Evolutionary conservation across 1,140 invertebrate genomes (phyloP).

Genomic region (Meteorus sp.): DNA sequence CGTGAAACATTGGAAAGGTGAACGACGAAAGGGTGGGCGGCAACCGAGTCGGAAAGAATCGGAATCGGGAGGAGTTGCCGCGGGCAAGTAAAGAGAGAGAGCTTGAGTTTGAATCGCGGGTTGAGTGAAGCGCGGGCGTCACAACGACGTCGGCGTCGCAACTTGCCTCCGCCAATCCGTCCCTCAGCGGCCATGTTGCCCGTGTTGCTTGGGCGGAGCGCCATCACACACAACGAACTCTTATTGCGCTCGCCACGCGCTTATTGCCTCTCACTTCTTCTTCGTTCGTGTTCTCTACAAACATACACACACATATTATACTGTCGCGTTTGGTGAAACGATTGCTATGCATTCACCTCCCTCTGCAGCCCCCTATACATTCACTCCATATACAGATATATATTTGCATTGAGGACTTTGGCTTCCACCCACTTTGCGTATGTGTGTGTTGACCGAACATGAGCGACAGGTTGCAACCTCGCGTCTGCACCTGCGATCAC

Average conservation of each 20-base stretch:
- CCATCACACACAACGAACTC: too few relatives aligned
- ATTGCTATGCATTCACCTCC: too few relatives aligned
- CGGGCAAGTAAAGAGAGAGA: constrained; percentile 13
- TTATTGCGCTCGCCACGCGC: too few relatives aligned
- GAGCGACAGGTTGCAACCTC: constrained; percentile 35
- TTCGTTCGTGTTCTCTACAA: not conserved
- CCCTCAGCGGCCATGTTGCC: constrained; percentile 58
- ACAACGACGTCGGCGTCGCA: constrained; percentile 52
- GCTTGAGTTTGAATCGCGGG: constrained; percentile 31
- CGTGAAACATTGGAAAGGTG: constrained; percentile 29
- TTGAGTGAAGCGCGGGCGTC: constrained; percentile 57
- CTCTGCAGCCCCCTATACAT: too few relatives aligned
- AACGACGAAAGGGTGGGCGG: constrained; percentile 40
- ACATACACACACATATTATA: not conserved
- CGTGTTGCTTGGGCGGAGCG: constrained; percentile 56
- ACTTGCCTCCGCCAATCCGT: constrained; percentile 56
- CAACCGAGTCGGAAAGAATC: constrained; percentile 35
- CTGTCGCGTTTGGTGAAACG: too few relatives aligned
- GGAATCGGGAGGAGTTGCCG: constrained; percentile 23
- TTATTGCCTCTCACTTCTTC: too few relatives aligned
- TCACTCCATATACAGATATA: too few relatives aligned
- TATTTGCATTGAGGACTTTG: too few relatives aligned
- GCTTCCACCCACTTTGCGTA: too few relatives aligned
- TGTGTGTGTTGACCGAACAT: too few relatives aligned
- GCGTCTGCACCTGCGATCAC: constrained; percentile 37